Evolutionary conservation across 2,797 vertebrate species (phyloP), one percentile per base, ranked within the genome.

Genomic region (Peromyscus nudipes): DNA sequence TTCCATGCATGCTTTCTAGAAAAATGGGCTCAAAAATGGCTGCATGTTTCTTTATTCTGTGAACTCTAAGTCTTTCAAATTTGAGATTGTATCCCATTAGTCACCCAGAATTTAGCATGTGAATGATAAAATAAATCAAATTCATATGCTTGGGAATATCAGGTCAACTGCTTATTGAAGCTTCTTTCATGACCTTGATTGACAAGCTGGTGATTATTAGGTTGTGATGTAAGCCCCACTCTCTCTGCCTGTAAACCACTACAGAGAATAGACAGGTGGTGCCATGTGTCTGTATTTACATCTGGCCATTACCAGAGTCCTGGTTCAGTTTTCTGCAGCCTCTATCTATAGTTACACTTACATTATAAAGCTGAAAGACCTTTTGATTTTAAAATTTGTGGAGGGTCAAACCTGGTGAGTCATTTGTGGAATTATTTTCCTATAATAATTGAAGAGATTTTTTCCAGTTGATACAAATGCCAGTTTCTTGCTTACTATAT

Each of bases 51-150:
- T 73, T 92, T 60, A 27, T 49, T 90, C 95, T 77, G 93, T 79
- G 73, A 71, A 97, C 16, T 97, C 94, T 95, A 89, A 96, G 79
- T 91, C 96, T 97, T 98, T 97, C 96, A 94, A 97, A 98, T 93
- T 95, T 97, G 98, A 97, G 93, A 27, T 91, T 97, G 95, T 89
- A 84, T 97, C 65, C 9, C 79, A 96, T 97, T 95, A 97, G 80
- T 97, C 97, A 98, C 95, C 82, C 62, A 84, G 87, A 98, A 87
- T 79, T 83, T 89, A 98, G 93, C 93, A 96, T 86, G 89, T 27
- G 27, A 97, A 92, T 87, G 95, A 75, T 57, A 46, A 43, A 96
- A 55, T 96, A 95, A 92, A 31, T 97, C 85, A 89, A 94, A 75
- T 92, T 71, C 64, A 14, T 97, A 96, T 97, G 79, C 85, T 97